Percentiles rank a stretch among this genome's conserved stretches.
Conservation (phyloP, 2,113 vertebrate genomes). For the Anas platyrhynchos region DNA sequence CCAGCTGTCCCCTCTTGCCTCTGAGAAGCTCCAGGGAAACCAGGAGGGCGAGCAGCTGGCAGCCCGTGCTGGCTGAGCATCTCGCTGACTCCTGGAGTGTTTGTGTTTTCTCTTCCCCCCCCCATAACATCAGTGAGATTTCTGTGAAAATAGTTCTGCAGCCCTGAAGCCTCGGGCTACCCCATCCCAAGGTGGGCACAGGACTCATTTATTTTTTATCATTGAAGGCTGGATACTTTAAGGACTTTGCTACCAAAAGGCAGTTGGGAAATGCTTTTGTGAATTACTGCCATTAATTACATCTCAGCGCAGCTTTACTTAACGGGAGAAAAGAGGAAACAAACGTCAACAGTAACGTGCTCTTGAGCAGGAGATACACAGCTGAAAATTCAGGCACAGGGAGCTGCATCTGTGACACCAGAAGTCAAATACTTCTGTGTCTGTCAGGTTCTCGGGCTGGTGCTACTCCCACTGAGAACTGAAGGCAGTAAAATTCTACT, state of each 20-base stretch:
- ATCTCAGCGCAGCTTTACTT: neutral
- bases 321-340: neutral
- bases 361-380: neutral
- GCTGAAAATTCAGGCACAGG: neutral
- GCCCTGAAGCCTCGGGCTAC: neutral
- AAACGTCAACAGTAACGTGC: neutral
- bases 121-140: neutral
- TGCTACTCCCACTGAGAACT: neutral
- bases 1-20: neutral
- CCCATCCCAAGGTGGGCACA: fast-evolving
- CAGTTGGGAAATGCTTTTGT: neutral
- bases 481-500: neutral
- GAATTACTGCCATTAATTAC: neutral
- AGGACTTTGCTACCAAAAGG: neutral
- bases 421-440: neutral
- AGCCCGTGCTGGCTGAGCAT: neutral
- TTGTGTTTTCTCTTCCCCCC: neutral
- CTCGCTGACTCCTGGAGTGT: neutral
- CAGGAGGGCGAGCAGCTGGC: neutral
- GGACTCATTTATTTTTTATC: too few relatives aligned
- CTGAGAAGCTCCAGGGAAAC: neutral
- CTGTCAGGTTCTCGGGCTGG: fast-evolving
- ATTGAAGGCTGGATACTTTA: neutral
- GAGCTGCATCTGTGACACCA: neutral
- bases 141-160: neutral